Evolutionary conservation across 30 jellyfish, hydroid and myxozoan genomes (phyloP).

Genomic region (Pseudorhiza aurosa): DNA sequence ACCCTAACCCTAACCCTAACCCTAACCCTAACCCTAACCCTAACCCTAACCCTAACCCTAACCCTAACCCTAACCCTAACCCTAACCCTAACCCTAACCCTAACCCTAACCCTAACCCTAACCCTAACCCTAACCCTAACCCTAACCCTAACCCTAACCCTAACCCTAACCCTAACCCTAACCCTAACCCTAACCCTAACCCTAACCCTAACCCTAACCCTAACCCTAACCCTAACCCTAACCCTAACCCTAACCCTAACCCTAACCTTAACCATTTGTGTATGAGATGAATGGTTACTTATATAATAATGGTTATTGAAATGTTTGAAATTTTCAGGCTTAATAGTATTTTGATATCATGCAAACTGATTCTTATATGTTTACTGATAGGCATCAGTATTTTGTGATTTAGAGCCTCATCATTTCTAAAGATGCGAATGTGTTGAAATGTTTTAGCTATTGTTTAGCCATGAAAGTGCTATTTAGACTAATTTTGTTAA

Average conservation of each 20-base stretch:
- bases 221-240: background rate
- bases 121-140: conserved; percentile 18
- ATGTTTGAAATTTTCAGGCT: no score
- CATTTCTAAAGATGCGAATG: no score
- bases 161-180: conserved; percentile 27
- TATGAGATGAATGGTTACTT: no score
- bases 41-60: conserved; percentile 27
- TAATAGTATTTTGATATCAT: no score
- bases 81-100: conserved; percentile 42
- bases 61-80: conserved; percentile 60
- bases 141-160: conserved; percentile 37
- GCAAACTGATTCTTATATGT: no score
- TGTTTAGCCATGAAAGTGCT: no score
- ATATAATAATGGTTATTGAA: no score
- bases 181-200: conserved; percentile 5
- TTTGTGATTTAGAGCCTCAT: no score
- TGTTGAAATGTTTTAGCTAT: no score
- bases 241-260: conserved; percentile 25
- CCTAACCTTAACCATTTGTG: no score
- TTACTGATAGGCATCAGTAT: no score
- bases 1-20: conserved; percentile 53
- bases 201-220: background rate
- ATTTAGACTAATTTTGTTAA: no score
- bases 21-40: conserved; percentile 49
- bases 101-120: conserved; percentile 29